phyloP scores from a whole-genome alignment of 2,113 vertebrate species.

The Podarcis muralis region DNA sequence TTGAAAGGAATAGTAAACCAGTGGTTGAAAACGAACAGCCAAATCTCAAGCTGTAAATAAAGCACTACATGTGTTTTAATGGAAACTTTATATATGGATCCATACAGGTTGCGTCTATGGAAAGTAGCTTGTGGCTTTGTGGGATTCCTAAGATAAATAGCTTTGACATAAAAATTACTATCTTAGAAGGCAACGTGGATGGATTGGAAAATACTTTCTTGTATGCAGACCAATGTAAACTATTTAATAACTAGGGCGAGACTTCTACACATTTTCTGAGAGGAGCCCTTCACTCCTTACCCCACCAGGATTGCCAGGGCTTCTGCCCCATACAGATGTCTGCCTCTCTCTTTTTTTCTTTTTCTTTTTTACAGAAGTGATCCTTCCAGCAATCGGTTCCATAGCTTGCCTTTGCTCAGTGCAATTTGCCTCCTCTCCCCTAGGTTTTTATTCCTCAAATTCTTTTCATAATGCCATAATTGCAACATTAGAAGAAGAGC shows the following conservation, averaged over 20 bases:
- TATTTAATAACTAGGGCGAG: slow-evolving; percentile 44
- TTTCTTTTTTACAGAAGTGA: slow-evolving; percentile 16
- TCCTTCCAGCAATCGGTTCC: slow-evolving; percentile 53
- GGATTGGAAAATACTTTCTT: slow-evolving; percentile 48
- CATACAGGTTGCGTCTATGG: slow-evolving; percentile 31
- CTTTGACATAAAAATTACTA: slow-evolving; percentile 61
- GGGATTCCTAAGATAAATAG: slow-evolving; percentile 60
- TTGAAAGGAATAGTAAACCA: slow-evolving; percentile 22
- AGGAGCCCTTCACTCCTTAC: not conserved
- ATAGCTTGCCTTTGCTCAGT: slow-evolving; percentile 60
- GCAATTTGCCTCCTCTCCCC: slow-evolving; percentile 49
- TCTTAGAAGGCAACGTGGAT: slow-evolving; percentile 53
- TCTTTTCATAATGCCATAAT: slow-evolving; percentile 69
- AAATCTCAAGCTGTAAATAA: slow-evolving; percentile 33
- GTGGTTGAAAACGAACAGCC: slow-evolving; percentile 26
- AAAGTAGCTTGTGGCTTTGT: slow-evolving; percentile 58
- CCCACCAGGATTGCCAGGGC: not conserved
- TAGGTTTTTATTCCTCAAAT: slow-evolving; percentile 48
- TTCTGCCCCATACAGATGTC: not conserved
- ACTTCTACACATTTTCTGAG: not conserved
- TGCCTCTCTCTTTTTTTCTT: not conserved
- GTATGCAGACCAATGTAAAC: slow-evolving; percentile 37
- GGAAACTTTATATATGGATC: slow-evolving; percentile 40
- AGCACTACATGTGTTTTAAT: not conserved
- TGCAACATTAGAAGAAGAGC: slow-evolving; percentile 71